Percentiles rank a stretch among this genome's conserved stretches.
Conservation (phyloP, 2,888 invertebrate genomes). For the Mactromeris polynyma region DNA sequence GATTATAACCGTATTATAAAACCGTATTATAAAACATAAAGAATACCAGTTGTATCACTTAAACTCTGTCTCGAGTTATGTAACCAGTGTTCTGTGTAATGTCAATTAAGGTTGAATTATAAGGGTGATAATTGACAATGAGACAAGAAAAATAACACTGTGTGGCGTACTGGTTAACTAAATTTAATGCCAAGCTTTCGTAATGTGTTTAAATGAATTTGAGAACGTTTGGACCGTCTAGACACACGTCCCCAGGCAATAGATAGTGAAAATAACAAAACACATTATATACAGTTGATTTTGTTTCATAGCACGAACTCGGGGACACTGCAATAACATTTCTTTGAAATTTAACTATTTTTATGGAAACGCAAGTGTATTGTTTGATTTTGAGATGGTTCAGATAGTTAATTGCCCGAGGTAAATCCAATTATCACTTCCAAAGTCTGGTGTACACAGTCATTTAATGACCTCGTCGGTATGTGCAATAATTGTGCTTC, state of each 20-base stretch:
- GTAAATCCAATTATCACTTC: not conserved
- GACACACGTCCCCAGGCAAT: not conserved
- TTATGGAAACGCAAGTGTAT: not conserved
- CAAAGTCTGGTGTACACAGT: not conserved
- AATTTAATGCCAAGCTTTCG: not conserved
- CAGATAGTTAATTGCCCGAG: not conserved
- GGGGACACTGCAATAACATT: not conserved
- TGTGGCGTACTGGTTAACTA: not conserved
- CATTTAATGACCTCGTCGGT: not conserved
- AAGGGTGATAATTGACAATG: too few relatives aligned
- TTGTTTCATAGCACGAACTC: not conserved
- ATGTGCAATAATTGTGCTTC: too few relatives aligned
- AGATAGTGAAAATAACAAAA: not conserved
- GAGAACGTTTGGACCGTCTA: not conserved
- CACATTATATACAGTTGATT: not conserved
- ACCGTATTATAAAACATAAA: too few relatives aligned
- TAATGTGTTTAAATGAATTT: not conserved
- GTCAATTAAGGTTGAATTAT: too few relatives aligned
- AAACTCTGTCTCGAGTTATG: too few relatives aligned
- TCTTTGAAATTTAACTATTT: not conserved
- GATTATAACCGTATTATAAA: too few relatives aligned
- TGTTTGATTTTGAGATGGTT: not conserved
- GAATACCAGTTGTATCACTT: too few relatives aligned
- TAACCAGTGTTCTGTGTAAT: too few relatives aligned
- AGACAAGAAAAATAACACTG: not conserved